These are phyloP conservation scores for Lasioglossum lativentre DNA, from an alignment of 2,888 invertebrate species.

Conservation along the genomic window DNA sequence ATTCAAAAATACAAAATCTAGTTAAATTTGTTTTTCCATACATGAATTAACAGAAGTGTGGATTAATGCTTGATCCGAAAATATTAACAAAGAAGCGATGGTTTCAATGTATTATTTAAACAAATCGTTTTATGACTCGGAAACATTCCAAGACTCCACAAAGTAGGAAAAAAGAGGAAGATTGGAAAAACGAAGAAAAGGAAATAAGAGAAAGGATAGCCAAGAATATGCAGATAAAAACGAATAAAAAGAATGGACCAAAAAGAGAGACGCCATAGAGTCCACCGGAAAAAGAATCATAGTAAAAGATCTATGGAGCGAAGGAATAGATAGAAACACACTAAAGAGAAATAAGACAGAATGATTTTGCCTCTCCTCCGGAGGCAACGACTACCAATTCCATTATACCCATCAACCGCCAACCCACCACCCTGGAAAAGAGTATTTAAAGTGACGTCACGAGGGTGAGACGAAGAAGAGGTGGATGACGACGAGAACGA, in stretches of 20 bases:
- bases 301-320: conserved; percentile 27
- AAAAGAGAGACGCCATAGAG: not conserved
- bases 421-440: conserved; percentile 74
- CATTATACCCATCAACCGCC: conserved; percentile 74
- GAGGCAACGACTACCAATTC: conserved; percentile 74
- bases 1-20: too few species aligned
- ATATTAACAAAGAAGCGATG: too few species aligned
- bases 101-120: not conserved
- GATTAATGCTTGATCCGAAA: too few species aligned
- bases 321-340: conserved; percentile 31
- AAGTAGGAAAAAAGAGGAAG: not conserved
- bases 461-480: conserved; percentile 62
- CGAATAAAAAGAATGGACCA: conserved; percentile 9
- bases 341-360: conserved; percentile 51
- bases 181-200: not conserved
- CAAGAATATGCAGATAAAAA: too few species aligned
- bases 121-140: not conserved
- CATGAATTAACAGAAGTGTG: too few species aligned
- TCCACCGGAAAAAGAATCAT: conserved; percentile 19
- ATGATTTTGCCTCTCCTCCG: conserved; percentile 53
- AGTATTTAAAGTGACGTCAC: conserved; percentile 84
- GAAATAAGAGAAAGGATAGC: not conserved
- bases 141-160: not conserved
- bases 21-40: too few species aligned
- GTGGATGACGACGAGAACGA: conserved; percentile 41